phyloP scores from a whole-genome alignment of 2,113 vertebrate genomes.

The Campylorhamphus procurvoides region DNA sequence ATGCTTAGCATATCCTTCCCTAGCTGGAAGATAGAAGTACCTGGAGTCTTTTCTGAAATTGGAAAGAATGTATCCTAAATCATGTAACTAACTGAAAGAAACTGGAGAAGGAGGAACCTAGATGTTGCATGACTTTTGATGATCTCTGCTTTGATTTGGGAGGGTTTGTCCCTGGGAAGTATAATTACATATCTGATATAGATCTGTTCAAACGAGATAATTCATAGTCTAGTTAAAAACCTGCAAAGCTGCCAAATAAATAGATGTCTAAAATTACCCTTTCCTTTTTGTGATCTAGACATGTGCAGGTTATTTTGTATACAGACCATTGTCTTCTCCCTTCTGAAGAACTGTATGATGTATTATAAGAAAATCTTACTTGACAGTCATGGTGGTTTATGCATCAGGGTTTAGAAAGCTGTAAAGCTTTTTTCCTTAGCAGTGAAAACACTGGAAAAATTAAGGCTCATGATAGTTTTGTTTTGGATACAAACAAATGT shows the following conservation, averaged over 20 bases:
- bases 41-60: slow-evolving; percentile 9
- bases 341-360: slow-evolving; percentile 31
- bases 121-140: slow-evolving; percentile 47
- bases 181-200: slow-evolving; percentile 78
- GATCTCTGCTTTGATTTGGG: slow-evolving; percentile 75
- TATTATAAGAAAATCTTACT: slow-evolving; percentile 17
- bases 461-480: not conserved
- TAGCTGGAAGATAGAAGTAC: not conserved
- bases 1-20: not conserved
- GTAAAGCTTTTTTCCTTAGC: slow-evolving; percentile 24
- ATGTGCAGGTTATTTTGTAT: slow-evolving; percentile 60
- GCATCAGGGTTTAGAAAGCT: not conserved
- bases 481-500: slow-evolving; percentile 42
- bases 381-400: slow-evolving; percentile 12
- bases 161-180: slow-evolving; percentile 74
- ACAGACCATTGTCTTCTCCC: slow-evolving; percentile 47
- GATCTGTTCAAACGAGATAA: slow-evolving; percentile 74
- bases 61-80: not conserved
- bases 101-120: not conserved
- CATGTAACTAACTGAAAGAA: slow-evolving; percentile 13
- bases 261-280: slow-evolving; percentile 72
- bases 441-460: slow-evolving; percentile 26
- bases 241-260: slow-evolving; percentile 74
- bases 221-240: slow-evolving; percentile 61
- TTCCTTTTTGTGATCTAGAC: slow-evolving; percentile 54